Conservation (phyloP, 2,888 invertebrate species). For the Pseudococcus viburni region DNA sequence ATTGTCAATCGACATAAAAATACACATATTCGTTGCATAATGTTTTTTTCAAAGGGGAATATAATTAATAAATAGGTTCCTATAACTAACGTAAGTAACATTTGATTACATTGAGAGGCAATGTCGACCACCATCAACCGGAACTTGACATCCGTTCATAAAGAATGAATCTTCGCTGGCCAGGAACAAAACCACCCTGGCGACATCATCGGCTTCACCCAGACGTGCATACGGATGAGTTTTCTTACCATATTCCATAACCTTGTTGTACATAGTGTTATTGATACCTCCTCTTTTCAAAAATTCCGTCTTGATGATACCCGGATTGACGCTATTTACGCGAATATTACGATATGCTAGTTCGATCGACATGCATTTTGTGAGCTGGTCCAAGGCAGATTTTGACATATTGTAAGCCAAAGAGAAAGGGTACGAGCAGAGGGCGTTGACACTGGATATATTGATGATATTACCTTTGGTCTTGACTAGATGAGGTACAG, state of each 20-base stretch:
- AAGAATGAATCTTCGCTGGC: slow-evolving; percentile 90
- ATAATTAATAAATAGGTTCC: too few relatives aligned
- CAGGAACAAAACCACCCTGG: slow-evolving; percentile 90
- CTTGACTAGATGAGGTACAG: slow-evolving; percentile 87
- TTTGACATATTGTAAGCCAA: slow-evolving; percentile 95
- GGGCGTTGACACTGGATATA: slow-evolving; percentile 94
- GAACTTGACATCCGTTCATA: slow-evolving; percentile 89
- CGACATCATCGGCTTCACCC: slow-evolving; percentile 88
- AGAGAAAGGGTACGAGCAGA: slow-evolving; percentile 90
- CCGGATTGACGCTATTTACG: slow-evolving; percentile 94
- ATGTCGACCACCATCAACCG: slow-evolving; percentile 95
- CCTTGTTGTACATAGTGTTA: slow-evolving; percentile 85
- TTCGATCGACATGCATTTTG: slow-evolving; percentile 91
- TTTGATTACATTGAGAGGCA: slow-evolving; percentile 90
- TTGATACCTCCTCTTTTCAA: slow-evolving; percentile 90
- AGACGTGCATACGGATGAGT: slow-evolving; percentile 94
- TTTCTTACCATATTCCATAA: slow-evolving; percentile 85
- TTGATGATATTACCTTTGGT: slow-evolving; percentile 93
- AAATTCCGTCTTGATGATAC: slow-evolving; percentile 90
- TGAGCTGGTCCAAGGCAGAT: slow-evolving; percentile 94
- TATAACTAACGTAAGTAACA: too few relatives aligned
- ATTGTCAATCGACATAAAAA: too few relatives aligned
- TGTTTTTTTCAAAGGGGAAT: too few relatives aligned
- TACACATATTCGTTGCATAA: too few relatives aligned
- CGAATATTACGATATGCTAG: slow-evolving; percentile 85